These are phyloP conservation scores for Drosophila subsilvestris DNA, from an alignment of 2,888 invertebrate species.

Conservation along the genomic window DNA sequence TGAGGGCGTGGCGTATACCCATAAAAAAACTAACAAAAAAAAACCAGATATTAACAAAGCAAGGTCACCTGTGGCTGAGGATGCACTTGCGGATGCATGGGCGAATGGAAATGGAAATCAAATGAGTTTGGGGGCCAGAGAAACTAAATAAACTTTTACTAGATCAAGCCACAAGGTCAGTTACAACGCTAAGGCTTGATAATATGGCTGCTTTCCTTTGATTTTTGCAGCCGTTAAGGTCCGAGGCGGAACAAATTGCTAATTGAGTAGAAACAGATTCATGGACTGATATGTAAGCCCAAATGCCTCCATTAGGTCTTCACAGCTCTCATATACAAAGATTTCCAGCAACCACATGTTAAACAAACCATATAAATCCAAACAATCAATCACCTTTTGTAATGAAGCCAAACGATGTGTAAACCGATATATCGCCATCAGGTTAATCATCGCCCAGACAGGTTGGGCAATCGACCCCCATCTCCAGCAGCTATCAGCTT, in stretches of 20 bases:
- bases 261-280: not conserved
- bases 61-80: conserved; percentile 27
- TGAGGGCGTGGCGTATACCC: conserved; percentile 24
- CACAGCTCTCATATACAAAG: not conserved
- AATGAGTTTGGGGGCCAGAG: conserved; percentile 27
- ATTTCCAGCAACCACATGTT: conserved; percentile 21
- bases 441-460: conserved; percentile 22
- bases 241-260: not conserved
- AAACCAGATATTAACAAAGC: conserved; percentile 35
- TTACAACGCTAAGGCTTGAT: not conserved
- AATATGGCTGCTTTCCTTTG: not conserved
- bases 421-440: conserved; percentile 34
- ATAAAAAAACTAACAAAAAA: conserved; percentile 20
- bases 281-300: not conserved
- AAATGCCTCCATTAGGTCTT: not conserved
- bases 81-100: conserved; percentile 25
- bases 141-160: not conserved
- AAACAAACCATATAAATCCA: conserved; percentile 12
- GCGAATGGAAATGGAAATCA: not conserved
- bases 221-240: not conserved
- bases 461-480: conserved; percentile 47
- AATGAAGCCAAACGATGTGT: conserved; percentile 30
- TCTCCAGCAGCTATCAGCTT: conserved; percentile 45
- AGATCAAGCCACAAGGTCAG: not conserved
- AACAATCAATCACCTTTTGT: conserved; percentile 44